Evolutionary conservation across 2,113 vertebrate species (phyloP), one percentile per base, ranked within the genome.

Genomic region (Chloropsis hardwickii): DNA sequence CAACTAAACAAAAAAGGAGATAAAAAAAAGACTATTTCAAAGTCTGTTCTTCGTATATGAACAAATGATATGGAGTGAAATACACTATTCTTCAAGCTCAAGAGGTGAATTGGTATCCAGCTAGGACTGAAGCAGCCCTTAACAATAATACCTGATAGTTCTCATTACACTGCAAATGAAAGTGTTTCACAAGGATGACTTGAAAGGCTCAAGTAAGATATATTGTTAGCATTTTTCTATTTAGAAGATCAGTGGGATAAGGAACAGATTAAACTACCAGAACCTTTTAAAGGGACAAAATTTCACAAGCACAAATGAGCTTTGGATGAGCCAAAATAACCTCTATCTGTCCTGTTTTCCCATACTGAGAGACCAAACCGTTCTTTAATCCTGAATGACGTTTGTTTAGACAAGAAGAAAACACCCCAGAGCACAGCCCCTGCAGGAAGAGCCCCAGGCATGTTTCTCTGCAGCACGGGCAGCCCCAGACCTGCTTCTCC

Each of bases 121-220:
- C 94, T 85, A 97, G 65, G 93, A 95, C 88, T 93, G 93, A 94
- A 88, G 83, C 93, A 86, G 89, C 71, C 92, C 79, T 96, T 95
- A 97, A 96, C 93, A 95, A 96, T 96, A 95, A 95, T 82, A 96
- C 86, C 90, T 96, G 93, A 95, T 94, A 91, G 90, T 91, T 96
- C 95, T 93, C 95, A 94, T 95, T 97, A 96, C 53, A 48, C 81
- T 86, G 88, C 83, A 94, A 97, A 94, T 97, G 72, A 93, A 97
- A 97, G 81, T 92, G 78, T 96, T 96, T 96, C 92, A 94, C 87
- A 80, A 96, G 80, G 76, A 96, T 85, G 90, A 86, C 88, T 97
- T 94, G 94, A 97, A 97, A 96, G 53, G 69, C 92, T 95, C 81
- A 84, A 96, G 72, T 53, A 91, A 97, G 95, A 97, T 86, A 67